phyloP scores from a whole-genome alignment of 2,888 invertebrate species.

The Rotaria sp. region DNA sequence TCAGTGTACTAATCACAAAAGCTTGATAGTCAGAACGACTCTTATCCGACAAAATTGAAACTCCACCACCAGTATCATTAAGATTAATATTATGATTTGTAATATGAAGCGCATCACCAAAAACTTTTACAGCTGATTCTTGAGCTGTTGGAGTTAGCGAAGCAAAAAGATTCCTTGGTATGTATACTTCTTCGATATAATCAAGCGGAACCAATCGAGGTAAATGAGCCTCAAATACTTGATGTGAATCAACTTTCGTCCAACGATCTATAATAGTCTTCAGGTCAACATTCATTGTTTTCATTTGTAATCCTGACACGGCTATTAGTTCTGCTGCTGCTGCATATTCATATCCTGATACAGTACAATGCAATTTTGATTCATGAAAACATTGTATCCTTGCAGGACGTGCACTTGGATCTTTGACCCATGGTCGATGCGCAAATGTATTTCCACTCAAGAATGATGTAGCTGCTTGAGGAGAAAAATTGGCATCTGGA shows the following conservation, averaged over 20 bases:
- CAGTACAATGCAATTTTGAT: background rate
- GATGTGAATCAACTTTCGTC: background rate
- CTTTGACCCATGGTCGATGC: background rate
- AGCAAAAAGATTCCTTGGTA: background rate
- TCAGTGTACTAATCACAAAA: background rate
- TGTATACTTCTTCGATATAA: background rate
- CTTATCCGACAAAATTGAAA: background rate
- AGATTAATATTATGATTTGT: background rate
- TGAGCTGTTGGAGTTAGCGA: background rate
- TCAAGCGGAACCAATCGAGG: background rate
- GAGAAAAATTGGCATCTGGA: background rate
- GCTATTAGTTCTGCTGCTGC: background rate
- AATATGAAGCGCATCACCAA: background rate
- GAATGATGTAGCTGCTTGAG: constrained; percentile 3
- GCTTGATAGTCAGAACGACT: background rate
- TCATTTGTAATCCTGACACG: background rate
- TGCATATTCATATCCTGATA: background rate
- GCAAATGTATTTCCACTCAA: background rate
- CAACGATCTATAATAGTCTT: background rate
- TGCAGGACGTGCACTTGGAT: background rate
- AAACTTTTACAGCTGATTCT: background rate
- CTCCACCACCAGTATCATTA: background rate
- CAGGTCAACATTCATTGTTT: background rate
- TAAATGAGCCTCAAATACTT: constrained; percentile 22
- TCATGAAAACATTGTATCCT: background rate